These are phyloP conservation scores for Eupeodes luniger DNA, from an alignment of 2,888 invertebrate genomes.

Conservation along the genomic window DNA sequence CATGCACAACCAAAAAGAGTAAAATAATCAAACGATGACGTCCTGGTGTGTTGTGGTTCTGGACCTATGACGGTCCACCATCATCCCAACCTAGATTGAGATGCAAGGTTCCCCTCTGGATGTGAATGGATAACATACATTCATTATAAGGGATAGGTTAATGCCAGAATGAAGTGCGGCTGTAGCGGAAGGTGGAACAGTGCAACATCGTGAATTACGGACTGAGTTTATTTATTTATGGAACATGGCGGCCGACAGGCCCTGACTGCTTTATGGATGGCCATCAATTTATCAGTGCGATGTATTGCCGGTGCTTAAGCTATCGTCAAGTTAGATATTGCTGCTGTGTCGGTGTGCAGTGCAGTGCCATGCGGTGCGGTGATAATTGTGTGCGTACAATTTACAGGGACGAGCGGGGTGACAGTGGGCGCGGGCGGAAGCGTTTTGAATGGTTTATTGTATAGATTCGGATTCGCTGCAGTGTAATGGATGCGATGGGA, in stretches of 20 bases:
- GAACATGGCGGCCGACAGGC: constrained; percentile 78
- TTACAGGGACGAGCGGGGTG: background rate
- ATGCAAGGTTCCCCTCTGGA: constrained; percentile 54
- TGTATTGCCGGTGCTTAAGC: constrained; percentile 77
- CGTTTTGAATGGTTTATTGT: constrained; percentile 57
- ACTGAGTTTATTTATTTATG: constrained; percentile 78
- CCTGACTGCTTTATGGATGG: constrained; percentile 78
- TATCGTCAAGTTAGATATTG: constrained; percentile 75
- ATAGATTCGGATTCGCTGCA: constrained; percentile 59
- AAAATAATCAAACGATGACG: constrained; percentile 61
- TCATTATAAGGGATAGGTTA: constrained; percentile 9
- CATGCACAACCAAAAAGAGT: constrained; percentile 33
- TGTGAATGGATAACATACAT: background rate
- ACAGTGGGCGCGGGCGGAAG: background rate
- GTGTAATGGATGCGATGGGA: constrained; percentile 62
- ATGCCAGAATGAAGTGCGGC: background rate
- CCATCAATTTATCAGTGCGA: constrained; percentile 78
- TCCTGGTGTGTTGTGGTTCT: constrained; percentile 2
- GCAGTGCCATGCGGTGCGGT: background rate
- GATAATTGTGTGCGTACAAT: constrained; percentile 10
- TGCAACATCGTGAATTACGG: constrained; percentile 76
- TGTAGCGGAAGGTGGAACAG: constrained; percentile 38
- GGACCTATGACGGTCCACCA: background rate
- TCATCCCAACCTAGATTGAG: constrained; percentile 29
- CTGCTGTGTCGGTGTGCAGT: constrained; percentile 26